Base-by-base conservation (phyloP, 2,888 invertebrate genomes). In the Macropis europaea region DNA sequence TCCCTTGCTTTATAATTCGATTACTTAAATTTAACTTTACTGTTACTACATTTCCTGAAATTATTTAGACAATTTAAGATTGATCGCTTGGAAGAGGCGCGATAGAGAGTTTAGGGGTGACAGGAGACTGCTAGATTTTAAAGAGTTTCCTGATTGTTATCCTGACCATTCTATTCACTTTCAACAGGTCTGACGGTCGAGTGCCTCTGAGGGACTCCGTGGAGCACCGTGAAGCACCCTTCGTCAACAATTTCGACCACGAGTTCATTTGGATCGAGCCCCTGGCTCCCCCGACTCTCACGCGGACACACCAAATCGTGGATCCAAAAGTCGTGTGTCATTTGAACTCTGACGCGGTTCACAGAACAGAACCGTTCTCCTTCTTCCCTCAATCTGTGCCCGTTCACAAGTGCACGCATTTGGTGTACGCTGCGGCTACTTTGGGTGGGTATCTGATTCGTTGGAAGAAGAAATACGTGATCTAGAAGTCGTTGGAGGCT, bases 371-470 rank as follows among this genome's bases (percentile, higher is more conserved):
- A 28, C 95, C 95, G 0, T 91, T 94, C 59, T 92, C 93, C 0
- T 94, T 95, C 84, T 92, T 92, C 0, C 92, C 94, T 0, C 91
- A 92, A 19, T 92, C 94, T 54, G 89, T 95, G 43, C 94, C 95
- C 15, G 92, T 92, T 2, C 92, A 93, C 73, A 91, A 92, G 32
- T 96, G 96, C 89, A 94, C 95, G 2, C 95, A 96, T 84, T 90
- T 95, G 1, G 92, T 95, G 71, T 96, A 95, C 84, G 93, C 94
- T 1, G 94, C 94, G 77, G 95, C 95, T 4, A 92, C 93, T 1
- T 90, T 96, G 71, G 89, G 90, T 89, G 68, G 13, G 6, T 3
- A 2, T 19, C 15, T 26, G 6, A 42, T 42, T 6, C 54, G 7
- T 52, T 40, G 6, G n/a, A 26, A 11, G 4, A 2, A 5, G n/a